A percentile compares a stretch with the other conserved stretches of the same genome.
These are phyloP conservation scores for Garrulus glandarius DNA, from an alignment of 2,797 vertebrate species.

Conservation along the genomic window DNA sequence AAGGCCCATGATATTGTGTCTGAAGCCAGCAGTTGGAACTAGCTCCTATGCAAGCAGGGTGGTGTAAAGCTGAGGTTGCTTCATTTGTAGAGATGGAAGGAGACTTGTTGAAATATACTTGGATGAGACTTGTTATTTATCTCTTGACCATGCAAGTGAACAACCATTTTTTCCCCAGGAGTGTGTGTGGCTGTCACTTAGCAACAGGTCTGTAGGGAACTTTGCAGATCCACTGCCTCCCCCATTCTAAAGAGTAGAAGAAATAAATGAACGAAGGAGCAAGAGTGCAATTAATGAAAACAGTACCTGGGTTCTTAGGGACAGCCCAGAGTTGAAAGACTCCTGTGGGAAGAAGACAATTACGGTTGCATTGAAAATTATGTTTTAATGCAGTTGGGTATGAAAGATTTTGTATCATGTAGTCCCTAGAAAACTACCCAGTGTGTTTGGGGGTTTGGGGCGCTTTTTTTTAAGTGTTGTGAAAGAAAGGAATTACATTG, in stretches of 20 bases:
- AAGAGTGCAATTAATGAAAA: not conserved
- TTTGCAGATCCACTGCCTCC: not conserved
- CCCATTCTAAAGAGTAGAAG: not conserved
- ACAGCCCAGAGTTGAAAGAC: not conserved
- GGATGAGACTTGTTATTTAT: not conserved
- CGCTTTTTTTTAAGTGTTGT: not conserved
- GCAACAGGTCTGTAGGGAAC: conserved; percentile 67
- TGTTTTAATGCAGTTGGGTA: not conserved
- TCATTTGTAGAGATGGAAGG: not conserved
- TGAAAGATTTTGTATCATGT: not conserved
- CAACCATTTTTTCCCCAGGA: not conserved
- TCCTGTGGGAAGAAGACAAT: not conserved
- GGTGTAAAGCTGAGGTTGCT: not conserved
- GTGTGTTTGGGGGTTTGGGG: too few relatives aligned
- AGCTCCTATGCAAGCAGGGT: not conserved
- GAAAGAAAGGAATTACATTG: not conserved
- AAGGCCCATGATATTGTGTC: not conserved
- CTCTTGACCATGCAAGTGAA: not conserved
- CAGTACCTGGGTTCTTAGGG: not conserved
- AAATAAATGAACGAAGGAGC: not conserved
- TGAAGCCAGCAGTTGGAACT: not conserved
- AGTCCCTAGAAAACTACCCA: not conserved
- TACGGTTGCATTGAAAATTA: not conserved
- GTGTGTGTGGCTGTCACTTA: conserved; percentile 60
- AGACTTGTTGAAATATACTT: not conserved